Conservation (phyloP, 2,113 vertebrate species). For the Grantiella picta region DNA sequence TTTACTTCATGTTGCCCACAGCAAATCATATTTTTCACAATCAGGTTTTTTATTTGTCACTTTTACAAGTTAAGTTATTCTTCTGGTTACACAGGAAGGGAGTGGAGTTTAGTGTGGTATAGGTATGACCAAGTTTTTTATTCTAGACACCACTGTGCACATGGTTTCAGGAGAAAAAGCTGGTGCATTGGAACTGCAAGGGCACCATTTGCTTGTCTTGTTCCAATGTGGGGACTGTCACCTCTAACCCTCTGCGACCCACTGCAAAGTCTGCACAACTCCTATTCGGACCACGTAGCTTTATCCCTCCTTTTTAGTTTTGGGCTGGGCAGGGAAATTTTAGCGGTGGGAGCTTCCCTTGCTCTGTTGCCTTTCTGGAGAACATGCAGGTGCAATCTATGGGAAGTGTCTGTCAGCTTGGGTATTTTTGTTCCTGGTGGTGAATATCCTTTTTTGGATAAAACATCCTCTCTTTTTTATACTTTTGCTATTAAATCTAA, state of each 20-base stretch:
- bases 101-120: not conserved
- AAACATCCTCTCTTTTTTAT: not conserved
- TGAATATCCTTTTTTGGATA: not conserved
- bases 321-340: not conserved
- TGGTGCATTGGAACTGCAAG: not conserved
- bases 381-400: not conserved
- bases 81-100: not conserved
- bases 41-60: not conserved
- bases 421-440: not conserved
- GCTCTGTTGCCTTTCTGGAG: not conserved
- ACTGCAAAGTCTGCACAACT: not conserved
- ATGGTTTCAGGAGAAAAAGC: not conserved
- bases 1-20: not conserved
- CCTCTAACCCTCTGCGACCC: not conserved
- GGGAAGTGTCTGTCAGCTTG: not conserved
- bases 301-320: not conserved
- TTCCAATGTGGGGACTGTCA: not conserved
- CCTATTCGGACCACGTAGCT: not conserved
- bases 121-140: not conserved
- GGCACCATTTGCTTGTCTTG: not conserved
- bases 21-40: not conserved
- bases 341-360: fast-evolving
- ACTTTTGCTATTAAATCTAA: not conserved
- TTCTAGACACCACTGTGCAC: not conserved
- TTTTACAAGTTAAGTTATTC: not conserved